phyloP scores from a whole-genome alignment of 2,888 invertebrate genomes.

The Hirtodrosophila histrioides region DNA sequence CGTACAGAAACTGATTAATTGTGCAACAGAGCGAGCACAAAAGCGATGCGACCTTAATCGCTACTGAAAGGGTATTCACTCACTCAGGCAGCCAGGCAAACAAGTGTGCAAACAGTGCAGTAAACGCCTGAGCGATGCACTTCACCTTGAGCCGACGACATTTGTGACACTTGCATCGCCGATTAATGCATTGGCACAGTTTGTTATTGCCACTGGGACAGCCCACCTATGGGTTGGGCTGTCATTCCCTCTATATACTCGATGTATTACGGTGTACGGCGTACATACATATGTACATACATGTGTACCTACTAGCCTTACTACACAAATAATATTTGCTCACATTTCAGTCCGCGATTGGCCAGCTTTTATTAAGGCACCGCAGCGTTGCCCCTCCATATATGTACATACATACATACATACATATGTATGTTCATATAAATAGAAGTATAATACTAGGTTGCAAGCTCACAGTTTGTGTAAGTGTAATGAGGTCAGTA shows the following conservation, averaged over 20 bases:
- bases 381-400: constrained; percentile 14
- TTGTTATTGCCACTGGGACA: constrained; percentile 19
- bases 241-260: constrained; percentile 19
- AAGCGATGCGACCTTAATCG: constrained; percentile 43
- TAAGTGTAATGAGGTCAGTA: constrained; percentile 34
- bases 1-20: constrained; percentile 36
- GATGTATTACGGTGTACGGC: no score
- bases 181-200: constrained; percentile 35
- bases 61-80: constrained; percentile 37
- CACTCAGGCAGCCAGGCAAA: constrained; percentile 20
- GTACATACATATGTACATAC: no score
- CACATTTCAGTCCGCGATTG: no score
- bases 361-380: background rate
- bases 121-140: constrained; percentile 35
- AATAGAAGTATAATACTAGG: constrained; percentile 2
- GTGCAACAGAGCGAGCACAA: constrained; percentile 1
- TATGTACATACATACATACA: background rate
- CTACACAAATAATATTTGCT: no score
- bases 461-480: constrained; percentile 14
- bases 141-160: constrained; percentile 65
- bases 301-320: no score
- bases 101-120: constrained; percentile 37
- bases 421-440: constrained; percentile 3
- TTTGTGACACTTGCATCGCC: constrained; percentile 48
- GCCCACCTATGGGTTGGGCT: constrained; percentile 21